phyloP scores from a whole-genome alignment of 2,113 vertebrate species.

The Oenanthe melanoleuca region DNA sequence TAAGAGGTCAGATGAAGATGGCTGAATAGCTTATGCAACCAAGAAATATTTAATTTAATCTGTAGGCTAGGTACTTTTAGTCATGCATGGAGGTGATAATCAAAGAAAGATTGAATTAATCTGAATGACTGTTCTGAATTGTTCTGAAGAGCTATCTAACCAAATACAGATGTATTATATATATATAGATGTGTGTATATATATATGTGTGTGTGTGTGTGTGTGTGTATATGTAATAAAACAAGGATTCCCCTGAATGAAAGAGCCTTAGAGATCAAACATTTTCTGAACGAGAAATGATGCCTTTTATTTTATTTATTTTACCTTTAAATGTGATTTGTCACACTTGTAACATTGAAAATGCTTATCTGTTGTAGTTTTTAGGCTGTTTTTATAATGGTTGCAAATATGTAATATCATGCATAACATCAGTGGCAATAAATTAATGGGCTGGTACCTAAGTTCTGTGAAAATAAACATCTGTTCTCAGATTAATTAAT shows the following conservation, averaged over 20 bases:
- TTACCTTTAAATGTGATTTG: neutral
- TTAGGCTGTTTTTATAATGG: neutral
- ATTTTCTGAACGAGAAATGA: neutral
- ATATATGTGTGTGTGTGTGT: no score
- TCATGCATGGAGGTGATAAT: neutral
- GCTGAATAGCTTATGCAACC: neutral
- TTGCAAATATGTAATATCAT: neutral
- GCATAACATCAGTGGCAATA: neutral
- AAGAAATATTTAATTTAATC: neutral
- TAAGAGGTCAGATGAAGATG: neutral
- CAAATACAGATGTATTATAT: neutral
- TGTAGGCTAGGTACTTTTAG: neutral
- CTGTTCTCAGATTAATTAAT: conserved; percentile 24
- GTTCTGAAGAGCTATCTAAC: neutral
- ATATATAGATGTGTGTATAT: no score
- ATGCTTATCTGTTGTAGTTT: neutral
- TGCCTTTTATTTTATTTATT: neutral
- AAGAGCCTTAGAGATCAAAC: neutral
- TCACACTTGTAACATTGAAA: neutral
- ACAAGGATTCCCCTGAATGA: neutral
- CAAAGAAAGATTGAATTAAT: neutral
- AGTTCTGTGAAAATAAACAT: neutral
- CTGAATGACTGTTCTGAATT: neutral
- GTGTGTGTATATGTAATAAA: neutral
- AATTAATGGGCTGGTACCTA: neutral